phyloP scores from a whole-genome alignment of 2,113 vertebrate genomes.

The Daubentonia madagascariensis region DNA sequence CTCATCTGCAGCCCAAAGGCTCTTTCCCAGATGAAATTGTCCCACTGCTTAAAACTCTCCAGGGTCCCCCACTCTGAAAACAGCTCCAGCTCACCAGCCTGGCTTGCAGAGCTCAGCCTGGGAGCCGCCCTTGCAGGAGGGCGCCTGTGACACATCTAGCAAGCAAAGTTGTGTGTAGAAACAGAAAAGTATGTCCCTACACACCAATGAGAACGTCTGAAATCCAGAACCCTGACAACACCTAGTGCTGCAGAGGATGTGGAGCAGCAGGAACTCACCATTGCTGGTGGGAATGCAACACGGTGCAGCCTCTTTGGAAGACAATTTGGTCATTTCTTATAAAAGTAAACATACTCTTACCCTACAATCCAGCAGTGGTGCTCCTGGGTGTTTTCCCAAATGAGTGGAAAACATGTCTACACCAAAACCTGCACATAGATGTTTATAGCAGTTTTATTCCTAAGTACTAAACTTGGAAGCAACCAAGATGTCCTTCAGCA shows the following conservation, averaged over 20 bases:
- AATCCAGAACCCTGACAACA: background rate
- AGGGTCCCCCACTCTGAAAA: background rate
- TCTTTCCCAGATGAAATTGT: background rate
- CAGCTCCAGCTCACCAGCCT: background rate
- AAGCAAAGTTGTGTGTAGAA: background rate
- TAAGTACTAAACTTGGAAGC: background rate
- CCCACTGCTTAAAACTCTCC: background rate
- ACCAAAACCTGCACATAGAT: background rate
- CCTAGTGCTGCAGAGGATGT: background rate
- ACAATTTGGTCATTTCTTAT: background rate
- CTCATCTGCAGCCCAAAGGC: background rate
- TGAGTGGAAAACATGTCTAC: background rate
- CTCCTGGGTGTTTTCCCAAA: background rate
- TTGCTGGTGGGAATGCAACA: background rate
- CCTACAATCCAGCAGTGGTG: background rate
- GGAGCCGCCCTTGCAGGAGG: background rate
- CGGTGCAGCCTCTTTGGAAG: background rate
- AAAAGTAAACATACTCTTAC: background rate
- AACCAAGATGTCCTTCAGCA: background rate
- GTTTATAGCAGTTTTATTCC: background rate
- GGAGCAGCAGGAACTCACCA: background rate
- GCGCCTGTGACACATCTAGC: background rate
- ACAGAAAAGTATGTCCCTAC: background rate
- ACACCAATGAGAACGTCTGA: background rate
- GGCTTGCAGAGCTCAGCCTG: background rate